Base-by-base conservation (phyloP, 2,888 invertebrate genomes). In the Poecilus cupreus region DNA sequence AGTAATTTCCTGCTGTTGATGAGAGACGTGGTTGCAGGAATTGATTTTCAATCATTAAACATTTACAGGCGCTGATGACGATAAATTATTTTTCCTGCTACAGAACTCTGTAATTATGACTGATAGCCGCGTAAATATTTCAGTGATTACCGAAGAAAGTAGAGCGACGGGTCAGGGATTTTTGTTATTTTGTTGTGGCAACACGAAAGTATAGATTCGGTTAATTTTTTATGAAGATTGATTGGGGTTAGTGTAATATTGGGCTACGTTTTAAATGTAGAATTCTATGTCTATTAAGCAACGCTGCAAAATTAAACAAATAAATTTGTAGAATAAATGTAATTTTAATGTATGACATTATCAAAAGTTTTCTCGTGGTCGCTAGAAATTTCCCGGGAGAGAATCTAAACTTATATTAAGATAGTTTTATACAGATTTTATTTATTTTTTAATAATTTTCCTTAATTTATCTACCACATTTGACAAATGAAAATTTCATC, bases 31-130 rank as follows among this genome's bases (percentile, higher is more conserved):
- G 70, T 70, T 6, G 77, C 39, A 11, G 22, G 43, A 77, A 77
- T 77, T 77, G 77, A 77, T 77, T 77, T 77, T 77, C 77, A 43
- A 60, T 77, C 77, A 77, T 77, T 57, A 60, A 77, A 77, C 39
- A 77, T 77, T 77, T 60, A 60, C 37, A 60, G n/a, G 11, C 37
- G 43, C 22, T 57, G 77, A 57, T 77, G 77, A 75, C 68, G 68
- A 43, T 72, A 72, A 72, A 72, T 72, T 72, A 43, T 77, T 77
- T 76, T 32, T 64, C 54, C 64, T 64, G 26, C 32, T 26, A 32
- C 10, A 20, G 11, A 24, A 11, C 13, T 20, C 57, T 16, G 39
- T 54, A 60, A 77, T 77, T 77, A 77, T 60, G 57, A 77, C 60
- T 22, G 37, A 77, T 77, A 8, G 51, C 3, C 8, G 13, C 4